These are phyloP conservation scores for Mus caroli DNA, from an alignment of 2,797 vertebrate genomes.

Conservation along the genomic window DNA sequence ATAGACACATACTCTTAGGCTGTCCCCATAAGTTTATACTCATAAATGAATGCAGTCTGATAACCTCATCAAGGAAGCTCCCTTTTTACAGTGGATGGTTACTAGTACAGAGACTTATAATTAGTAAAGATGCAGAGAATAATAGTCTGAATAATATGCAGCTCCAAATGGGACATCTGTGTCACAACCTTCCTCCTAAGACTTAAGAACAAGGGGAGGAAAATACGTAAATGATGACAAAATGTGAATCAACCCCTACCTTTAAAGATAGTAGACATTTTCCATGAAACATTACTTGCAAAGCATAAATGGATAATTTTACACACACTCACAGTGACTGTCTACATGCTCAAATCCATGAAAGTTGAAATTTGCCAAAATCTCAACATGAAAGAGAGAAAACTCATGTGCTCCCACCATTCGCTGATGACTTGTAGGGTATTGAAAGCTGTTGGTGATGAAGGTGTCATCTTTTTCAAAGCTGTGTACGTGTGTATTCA, in stretches of 20 bases:
- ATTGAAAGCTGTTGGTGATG: background rate
- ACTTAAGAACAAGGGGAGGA: background rate
- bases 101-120: background rate
- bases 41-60: background rate
- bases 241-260: too few species aligned
- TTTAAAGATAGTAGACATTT: background rate
- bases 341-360: too few species aligned
- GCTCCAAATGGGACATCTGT: background rate
- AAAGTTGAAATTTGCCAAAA: background rate
- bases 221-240: too few species aligned
- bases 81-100: background rate
- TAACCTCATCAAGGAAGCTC: background rate
- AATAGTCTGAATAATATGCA: background rate
- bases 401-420: background rate
- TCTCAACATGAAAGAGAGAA: background rate
- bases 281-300: background rate
- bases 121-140: background rate
- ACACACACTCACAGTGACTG: background rate
- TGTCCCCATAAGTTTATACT: background rate
- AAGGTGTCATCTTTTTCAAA: background rate
- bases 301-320: background rate
- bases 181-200: background rate
- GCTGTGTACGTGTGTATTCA: background rate
- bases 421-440: background rate
- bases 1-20: background rate